phyloP scores from a whole-genome alignment of 2,113 vertebrate genomes.

The Pachycephala philippinensis region DNA sequence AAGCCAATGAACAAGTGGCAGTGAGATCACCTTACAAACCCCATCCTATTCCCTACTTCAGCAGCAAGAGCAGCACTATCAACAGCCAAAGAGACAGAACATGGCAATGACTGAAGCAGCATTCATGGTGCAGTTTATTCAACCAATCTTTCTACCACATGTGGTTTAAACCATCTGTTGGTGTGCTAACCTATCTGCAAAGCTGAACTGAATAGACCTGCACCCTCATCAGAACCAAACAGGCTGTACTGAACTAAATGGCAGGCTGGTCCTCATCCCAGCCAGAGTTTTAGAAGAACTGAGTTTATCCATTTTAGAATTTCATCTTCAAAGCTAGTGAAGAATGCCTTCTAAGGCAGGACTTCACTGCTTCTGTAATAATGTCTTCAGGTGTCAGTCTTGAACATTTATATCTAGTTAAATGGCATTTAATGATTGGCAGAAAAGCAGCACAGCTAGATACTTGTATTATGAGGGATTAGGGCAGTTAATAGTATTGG shows the following conservation, averaged over 20 bases:
- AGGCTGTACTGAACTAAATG: not conserved
- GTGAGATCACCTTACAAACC: not conserved
- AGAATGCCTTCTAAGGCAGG: not conserved
- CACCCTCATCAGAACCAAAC: not conserved
- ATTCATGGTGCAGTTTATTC: not conserved
- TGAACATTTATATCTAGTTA: not conserved
- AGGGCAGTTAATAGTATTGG: not conserved
- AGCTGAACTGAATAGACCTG: not conserved
- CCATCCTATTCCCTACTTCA: not conserved
- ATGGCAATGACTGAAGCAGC: not conserved
- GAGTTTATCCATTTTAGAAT: not conserved
- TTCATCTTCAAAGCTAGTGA: not conserved
- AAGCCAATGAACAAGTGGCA: not conserved
- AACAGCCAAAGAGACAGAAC: not conserved
- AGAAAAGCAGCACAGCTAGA: not conserved
- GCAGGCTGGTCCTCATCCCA: not conserved
- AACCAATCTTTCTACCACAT: not conserved
- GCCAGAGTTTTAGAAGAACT: not conserved
- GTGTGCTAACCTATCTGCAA: not conserved
- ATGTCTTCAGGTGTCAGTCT: not conserved
- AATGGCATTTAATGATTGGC: not conserved
- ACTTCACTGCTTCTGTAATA: not conserved
- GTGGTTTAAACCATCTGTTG: not conserved
- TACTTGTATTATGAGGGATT: not conserved
- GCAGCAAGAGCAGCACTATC: not conserved